A percentile compares a stretch with the other conserved stretches of the same genome.
Conservation (phyloP, 2,888 invertebrate species). For the Philereme vetulata region DNA sequence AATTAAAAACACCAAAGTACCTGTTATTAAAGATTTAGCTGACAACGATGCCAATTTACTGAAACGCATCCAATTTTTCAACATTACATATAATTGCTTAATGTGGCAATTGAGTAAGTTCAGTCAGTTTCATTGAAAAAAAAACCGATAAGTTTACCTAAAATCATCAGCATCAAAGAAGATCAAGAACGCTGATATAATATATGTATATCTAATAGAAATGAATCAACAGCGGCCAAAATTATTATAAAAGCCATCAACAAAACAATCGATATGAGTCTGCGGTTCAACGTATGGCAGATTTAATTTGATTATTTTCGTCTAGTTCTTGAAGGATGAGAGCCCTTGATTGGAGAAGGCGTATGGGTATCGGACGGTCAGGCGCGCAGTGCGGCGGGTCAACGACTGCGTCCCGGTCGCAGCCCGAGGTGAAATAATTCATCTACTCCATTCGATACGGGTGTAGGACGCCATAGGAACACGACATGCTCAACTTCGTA, state of each 20-base stretch:
- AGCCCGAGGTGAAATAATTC: constrained; percentile 63
- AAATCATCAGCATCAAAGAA: constrained; percentile 46
- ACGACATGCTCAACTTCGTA: constrained; percentile 22
- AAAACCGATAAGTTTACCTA: constrained; percentile 48
- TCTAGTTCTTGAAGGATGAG: constrained; percentile 29
- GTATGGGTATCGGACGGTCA: constrained; percentile 48
- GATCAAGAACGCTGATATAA: constrained; percentile 63
- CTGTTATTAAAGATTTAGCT: not conserved
- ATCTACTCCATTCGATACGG: constrained; percentile 64
- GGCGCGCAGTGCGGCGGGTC: constrained; percentile 56
- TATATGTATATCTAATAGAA: constrained; percentile 62
- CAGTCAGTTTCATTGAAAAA: too few relatives aligned
- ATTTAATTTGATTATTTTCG: constrained; percentile 10
- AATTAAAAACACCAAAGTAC: not conserved
- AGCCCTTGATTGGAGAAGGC: constrained; percentile 30
- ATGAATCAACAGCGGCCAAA: constrained; percentile 22
- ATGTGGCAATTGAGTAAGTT: too few relatives aligned
- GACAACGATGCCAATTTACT: too few relatives aligned
- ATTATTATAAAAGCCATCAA: constrained; percentile 1
- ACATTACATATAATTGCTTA: too few relatives aligned
- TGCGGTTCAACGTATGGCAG: not conserved
- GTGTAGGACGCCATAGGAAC: constrained; percentile 33
- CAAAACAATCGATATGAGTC: not conserved
- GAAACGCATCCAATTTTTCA: too few relatives aligned
- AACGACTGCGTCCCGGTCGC: constrained; percentile 64